Percentiles rank a stretch among this genome's conserved stretches.
These are phyloP conservation scores for Sesamia inferens DNA, from an alignment of 2,888 invertebrate genomes.

Conservation along the genomic window DNA sequence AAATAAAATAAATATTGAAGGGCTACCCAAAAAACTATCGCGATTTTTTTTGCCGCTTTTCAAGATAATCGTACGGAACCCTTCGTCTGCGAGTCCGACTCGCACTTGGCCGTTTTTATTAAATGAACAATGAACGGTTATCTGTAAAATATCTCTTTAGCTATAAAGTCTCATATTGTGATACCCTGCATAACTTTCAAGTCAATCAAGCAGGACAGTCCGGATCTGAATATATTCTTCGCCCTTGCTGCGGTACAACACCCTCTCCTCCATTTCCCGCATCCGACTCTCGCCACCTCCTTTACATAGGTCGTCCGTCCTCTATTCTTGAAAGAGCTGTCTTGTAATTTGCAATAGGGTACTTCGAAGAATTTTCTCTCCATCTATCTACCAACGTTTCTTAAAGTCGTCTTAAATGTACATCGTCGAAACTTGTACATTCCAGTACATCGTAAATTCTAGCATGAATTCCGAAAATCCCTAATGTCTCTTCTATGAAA, in stretches of 20 bases:
- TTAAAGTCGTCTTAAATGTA: not conserved
- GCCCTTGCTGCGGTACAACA: not conserved
- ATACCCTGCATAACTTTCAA: not conserved
- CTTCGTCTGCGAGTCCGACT: too few species aligned
- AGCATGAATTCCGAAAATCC: slow-evolving; percentile 24
- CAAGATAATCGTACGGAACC: too few species aligned
- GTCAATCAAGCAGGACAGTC: not conserved
- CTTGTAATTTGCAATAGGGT: not conserved
- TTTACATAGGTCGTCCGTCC: not conserved
- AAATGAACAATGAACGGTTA: not conserved
- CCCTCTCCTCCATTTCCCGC: not conserved
- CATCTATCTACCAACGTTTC: not conserved
- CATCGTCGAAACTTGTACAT: not conserved
- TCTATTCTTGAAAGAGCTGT: not conserved
- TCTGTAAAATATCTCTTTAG: not conserved
- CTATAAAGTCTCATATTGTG: not conserved
- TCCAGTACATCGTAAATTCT: slow-evolving; percentile 9
- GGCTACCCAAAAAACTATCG: too few species aligned
- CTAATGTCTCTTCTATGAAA: slow-evolving; percentile 62
- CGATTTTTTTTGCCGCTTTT: too few species aligned
- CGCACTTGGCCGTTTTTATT: too few species aligned
- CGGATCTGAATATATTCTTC: not conserved
- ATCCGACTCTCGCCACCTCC: not conserved
- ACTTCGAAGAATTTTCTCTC: not conserved
- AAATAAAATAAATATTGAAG: too few species aligned